phyloP scores from a whole-genome alignment of 23 tunicate genomes.

The Phallusia fumigata region DNA sequence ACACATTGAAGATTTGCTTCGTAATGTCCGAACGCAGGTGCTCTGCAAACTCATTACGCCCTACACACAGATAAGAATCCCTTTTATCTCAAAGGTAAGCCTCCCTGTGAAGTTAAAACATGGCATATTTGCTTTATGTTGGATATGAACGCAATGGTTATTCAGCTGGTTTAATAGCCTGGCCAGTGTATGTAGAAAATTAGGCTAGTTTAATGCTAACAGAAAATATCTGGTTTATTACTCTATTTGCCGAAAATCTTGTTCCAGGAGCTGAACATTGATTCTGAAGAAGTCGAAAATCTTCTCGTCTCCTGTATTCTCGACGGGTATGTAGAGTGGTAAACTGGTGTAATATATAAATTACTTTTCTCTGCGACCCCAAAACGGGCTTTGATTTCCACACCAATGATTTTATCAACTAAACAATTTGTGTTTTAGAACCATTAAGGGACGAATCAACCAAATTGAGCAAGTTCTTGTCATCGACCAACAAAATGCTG shows the following conservation, averaged over 20 bases:
- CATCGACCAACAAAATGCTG: slow-evolving; percentile 66
- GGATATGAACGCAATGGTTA: too few species aligned
- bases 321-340: slow-evolving; percentile 72
- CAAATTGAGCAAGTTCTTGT: slow-evolving; percentile 83
- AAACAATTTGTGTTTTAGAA: slow-evolving; percentile 18
- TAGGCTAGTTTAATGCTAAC: too few species aligned
- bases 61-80: slow-evolving; percentile 81
- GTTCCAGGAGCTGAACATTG: slow-evolving; percentile 80
- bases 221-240: neutral
- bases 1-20: slow-evolving; percentile 89
- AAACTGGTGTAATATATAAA: too few species aligned
- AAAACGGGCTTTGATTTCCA: too few species aligned
- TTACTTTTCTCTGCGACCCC: too few species aligned
- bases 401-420: too few species aligned
- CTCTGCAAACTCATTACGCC: slow-evolving; percentile 92
- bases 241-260: too few species aligned
- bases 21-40: slow-evolving; percentile 87
- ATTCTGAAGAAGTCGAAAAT: slow-evolving; percentile 84
- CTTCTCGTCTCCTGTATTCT: slow-evolving; percentile 82
- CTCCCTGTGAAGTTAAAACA: too few species aligned
- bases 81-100: slow-evolving; percentile 85
- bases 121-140: too few species aligned
- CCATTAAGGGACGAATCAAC: slow-evolving; percentile 82
- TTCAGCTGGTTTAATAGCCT: too few species aligned
- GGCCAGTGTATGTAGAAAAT: too few species aligned